Base-by-base conservation (phyloP, 2,113 vertebrate species). In the Heterochromis multidens region DNA sequence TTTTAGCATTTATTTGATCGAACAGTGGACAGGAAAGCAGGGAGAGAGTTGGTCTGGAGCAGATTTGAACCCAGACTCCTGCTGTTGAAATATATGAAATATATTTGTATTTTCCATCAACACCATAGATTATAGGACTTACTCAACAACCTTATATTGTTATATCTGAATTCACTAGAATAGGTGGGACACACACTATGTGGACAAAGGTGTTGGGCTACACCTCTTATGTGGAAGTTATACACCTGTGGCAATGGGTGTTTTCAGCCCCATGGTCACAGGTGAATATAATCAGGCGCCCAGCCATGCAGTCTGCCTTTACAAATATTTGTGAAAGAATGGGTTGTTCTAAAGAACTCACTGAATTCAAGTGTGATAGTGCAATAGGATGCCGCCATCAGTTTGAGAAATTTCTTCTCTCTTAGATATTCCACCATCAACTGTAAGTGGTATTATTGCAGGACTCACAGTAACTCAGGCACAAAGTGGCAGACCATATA, bases 321-420 rank as follows among this genome's bases (percentile, higher is more conserved):
- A 43, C 40, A 67, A 43, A 10, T n/a, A 67, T 67, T 6, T 25
- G 25, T 43, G 63, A 67, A 67, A 67, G 35, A 67, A 67, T 67
- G 25, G 43, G 37, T 17, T 1, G 1, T 43, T 67, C n/a, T 43
- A 43, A 25, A 25, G 4, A 43, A 37, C 35, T 67, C 40, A 8
- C n/a, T 40, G 62, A 40, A 0, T 23, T 65, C 35, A 2, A n/a
- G 14, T 14, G 62, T 0, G 23, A 19, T 35, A n/a, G 5, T 35
- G 33, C 37, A 23, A 63, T 6, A 37, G 61, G 33, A 37, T 65
- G 12, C 61, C 19, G 21, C 5, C 27, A 1, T 0, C 62, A 65
- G 7, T 65, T 65, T 23, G 0, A 2, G 13, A 43, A 6, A 4
- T 10, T n/a, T 67, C 7, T 43, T 67, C 63, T n/a, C 63, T 67